Evolutionary conservation across 2,797 vertebrate genomes (phyloP), one percentile per base, ranked within the genome.

Genomic region (Molothrus ater): DNA sequence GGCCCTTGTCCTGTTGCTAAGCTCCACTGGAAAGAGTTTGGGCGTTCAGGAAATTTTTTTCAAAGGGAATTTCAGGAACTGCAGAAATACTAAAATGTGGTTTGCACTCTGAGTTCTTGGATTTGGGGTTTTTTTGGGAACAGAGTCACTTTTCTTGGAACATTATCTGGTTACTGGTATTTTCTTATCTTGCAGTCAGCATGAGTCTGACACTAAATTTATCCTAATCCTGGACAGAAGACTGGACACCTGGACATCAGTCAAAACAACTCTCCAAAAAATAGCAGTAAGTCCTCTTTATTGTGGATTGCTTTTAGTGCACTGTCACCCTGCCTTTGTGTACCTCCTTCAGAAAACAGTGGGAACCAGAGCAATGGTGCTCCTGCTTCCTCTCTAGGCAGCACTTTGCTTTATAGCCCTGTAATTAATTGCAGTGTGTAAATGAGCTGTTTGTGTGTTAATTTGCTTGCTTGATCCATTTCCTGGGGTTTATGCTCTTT

Each of bases 191-290:
- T 96, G 10, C 95, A 99, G 99, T 96, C 98, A 98, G 56, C 98
- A 98, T 79, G 98, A 98, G 93, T 98, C 98, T 15, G 98, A 99
- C 66, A 98, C 98, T 47, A 99, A 98, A 96, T 99, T 99, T 96
- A 99, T 99, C 97, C 97, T 99, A 74, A 98, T 99, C 97, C 97
- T 99, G 98, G 99, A 99, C 95, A 98, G 99, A 97, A 98, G 99
- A 97, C 84, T 99, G 97, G 99, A 99, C 89, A 99, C 99, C 4
- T 99, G 99, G 99, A 98, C 98, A 82, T 99, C 99, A 8, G 98
- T 99, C 95, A 99, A 99, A 98, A 98, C 97, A 9, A 98, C 99
- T 75, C 98, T 99, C 59, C 98, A 99, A 70, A 98, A 98, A 96
- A 99, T 99, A 97, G 98, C 99, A 95, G 99, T 99, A 97, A 99